Base-by-base conservation (phyloP, 2,797 vertebrate genomes). In the Xenopus petersii region DNA sequence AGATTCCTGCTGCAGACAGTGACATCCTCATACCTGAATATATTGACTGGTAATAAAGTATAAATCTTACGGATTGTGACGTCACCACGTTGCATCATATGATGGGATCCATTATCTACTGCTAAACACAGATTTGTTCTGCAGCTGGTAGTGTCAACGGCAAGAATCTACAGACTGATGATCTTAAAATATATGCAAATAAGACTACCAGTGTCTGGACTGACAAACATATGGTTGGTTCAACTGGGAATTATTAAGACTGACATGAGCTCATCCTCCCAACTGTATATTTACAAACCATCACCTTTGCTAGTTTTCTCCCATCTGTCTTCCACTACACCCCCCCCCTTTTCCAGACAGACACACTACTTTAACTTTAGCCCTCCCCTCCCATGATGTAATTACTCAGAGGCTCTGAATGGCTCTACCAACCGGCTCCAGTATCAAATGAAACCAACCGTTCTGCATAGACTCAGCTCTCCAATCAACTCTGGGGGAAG, bases 241-340 rank as follows among this genome's bases (percentile, higher is more conserved):
- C 70, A 64, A 49, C 70, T 69, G 65, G 70, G 70, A 42, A 63
- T 78, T 68, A 64, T 73, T 51, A 58, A 55, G 49, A 2, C 59
- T 73, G 70, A 73, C 65, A 73, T 78, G 70, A 78, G 76, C 67
- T 73, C 76, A 74, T 78, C 62, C 48, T 74, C 76, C 71, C 76
- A 69, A 64, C 54, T 68, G 76, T 64, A 60, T 68, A 74, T 78
- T 78, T 78, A 69, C 70, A 69, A 77, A 64, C 36, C 66, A 70
- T 73, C 71, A 78, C 67, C 67, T 61, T 24, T 15, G 46, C 42
- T 71, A 30, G 15, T 48, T 54, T n/a, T 51, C 56, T 15, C 65
- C 36, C 65, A 75, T 64, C 68, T 65, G 59, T 65, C 68, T 65
- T 60, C 15, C 73, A 36, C 51, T 64, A 62, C 47, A 48, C 66